Base-by-base conservation (phyloP, 2,888 invertebrate species). In the Metopia argyrocephala region DNA sequence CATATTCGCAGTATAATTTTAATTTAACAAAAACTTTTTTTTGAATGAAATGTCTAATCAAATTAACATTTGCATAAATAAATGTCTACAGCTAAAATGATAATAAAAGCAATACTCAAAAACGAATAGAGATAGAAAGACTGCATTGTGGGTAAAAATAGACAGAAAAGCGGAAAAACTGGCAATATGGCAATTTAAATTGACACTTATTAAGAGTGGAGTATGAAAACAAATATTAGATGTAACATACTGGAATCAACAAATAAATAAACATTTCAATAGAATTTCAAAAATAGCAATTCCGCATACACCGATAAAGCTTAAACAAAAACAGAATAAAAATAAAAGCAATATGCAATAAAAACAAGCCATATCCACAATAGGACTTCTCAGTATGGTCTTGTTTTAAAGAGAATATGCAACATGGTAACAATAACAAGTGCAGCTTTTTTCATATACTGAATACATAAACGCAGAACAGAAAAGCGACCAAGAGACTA, bases 101-200 rank as follows among this genome's bases (percentile, higher is more conserved):
- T 38, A 61, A 52, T 38, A 75, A 66, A 9, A 64, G 12, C n/a
- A 61, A 31, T 31, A 59, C 5, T 6, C 5, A 31, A 3, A 59
- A 38, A 54, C 25, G 25, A 38, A 38, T 38, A 15, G 15, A 38
- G 12, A 38, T 12, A 38, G 38, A 38, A 38, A 38, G 38, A 20
- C 15, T 50, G 27, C 46, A 31, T 6, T 9, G 5, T 31, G 5
- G 31, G 31, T 9, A 31, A 9, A 9, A 9, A 9, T 9, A 31
- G 9, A 5, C 18, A 31, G 20, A 65, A 54, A 28, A 59, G 48
- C 57, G 48, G 28, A 21, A 48, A 75, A 59, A 75, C 62, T 74
- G 78, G 75, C 78, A 81, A 78, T 81, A 81, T 78, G 78, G 81
- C 81, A 81, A 75, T 81, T 81, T 78, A 81, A 76, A 81, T 81